Base-by-base conservation (phyloP, 2,797 vertebrate species). In the Gymnothorax reevesii region DNA sequence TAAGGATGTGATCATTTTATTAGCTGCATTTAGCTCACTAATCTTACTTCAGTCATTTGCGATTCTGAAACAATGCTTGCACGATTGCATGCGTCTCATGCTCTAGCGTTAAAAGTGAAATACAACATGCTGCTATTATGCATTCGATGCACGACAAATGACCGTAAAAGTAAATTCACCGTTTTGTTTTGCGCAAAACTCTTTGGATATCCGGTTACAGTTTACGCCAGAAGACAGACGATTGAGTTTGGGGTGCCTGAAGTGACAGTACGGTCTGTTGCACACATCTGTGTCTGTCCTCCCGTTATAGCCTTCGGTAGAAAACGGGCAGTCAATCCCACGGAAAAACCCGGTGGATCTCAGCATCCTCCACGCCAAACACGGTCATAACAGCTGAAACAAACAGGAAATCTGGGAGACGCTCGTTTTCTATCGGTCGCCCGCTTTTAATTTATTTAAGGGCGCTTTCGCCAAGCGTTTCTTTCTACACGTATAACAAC, bases 341-440 rank as follows among this genome's bases (percentile, higher is more conserved):
- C 98, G 97, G 94, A 99, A 99, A 93, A 98, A 99, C 83, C 98
- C 97, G 89, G 97, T 99, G 94, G 97, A 97, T 80, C 97, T 95
- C 91, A 99, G 93, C 98, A 99, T 99, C 89, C 83, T 97, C 88
- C 85, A 92, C 89, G 57, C 87, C 71, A 73, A 84, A 59, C 89
- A 62, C 87, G 92, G 88, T 95, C 95, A 94, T 96, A 88, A 94
- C 95, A 93, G 85, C 92, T 8, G 3, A 86, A 83, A 90, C 83
- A 49, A 82, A 1, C 82, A 57, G 2, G 82, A 87, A 42, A 66
- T 86, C 82, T 15, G 71, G 59, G 84, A 82, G 66, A 59, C 83
- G 20, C 85, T 82, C 9, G 25, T 75, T 22, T 83, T 83, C 82
- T 54, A 17, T 60, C 62, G 20, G 55, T 54, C 62, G 57, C 52